These are phyloP conservation scores for Takifugu bimaculatus DNA, from an alignment of 2,113 vertebrate species.

Conservation along the genomic window DNA sequence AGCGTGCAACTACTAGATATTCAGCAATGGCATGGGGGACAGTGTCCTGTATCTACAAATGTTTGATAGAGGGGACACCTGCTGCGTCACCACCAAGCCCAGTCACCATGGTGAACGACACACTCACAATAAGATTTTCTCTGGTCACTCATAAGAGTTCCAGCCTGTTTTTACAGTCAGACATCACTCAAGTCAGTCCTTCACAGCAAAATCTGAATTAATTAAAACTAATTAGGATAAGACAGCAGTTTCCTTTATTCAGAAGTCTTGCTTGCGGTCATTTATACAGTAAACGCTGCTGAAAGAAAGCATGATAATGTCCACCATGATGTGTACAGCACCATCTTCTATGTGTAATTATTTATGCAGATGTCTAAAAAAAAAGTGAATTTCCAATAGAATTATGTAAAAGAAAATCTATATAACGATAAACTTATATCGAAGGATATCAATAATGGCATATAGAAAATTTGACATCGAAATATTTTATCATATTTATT, in stretches of 20 bases:
- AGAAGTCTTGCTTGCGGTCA: constrained; percentile 49
- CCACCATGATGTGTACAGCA: constrained; percentile 72
- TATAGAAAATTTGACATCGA: constrained; percentile 32
- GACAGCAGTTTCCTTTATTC: constrained; percentile 36
- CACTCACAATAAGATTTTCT: constrained; percentile 25
- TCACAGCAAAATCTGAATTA: constrained; percentile 13
- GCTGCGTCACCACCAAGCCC: constrained; percentile 27
- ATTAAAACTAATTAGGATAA: constrained; percentile 16
- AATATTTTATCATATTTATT: constrained; percentile 66
- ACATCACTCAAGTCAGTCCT: constrained; percentile 39
- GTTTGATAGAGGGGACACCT: constrained; percentile 35
- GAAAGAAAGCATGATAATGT: constrained; percentile 53
- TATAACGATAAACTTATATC: constrained; percentile 65
- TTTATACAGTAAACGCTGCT: constrained; percentile 42
- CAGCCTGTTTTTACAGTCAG: constrained; percentile 57
- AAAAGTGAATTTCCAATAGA: constrained; percentile 59
- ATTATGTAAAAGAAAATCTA: constrained; percentile 64
- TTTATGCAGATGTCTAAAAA: constrained; percentile 73
- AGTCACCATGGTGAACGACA: background rate
- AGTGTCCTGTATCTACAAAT: constrained; percentile 42
- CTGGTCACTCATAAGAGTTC: constrained; percentile 46
- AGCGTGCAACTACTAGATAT: constrained; percentile 59
- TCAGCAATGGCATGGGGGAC: constrained; percentile 50
- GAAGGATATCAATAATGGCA: constrained; percentile 70
- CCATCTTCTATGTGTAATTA: constrained; percentile 73